Base-by-base conservation (phyloP, 1,140 invertebrate genomes). In the Bombyx mandarina region DNA sequence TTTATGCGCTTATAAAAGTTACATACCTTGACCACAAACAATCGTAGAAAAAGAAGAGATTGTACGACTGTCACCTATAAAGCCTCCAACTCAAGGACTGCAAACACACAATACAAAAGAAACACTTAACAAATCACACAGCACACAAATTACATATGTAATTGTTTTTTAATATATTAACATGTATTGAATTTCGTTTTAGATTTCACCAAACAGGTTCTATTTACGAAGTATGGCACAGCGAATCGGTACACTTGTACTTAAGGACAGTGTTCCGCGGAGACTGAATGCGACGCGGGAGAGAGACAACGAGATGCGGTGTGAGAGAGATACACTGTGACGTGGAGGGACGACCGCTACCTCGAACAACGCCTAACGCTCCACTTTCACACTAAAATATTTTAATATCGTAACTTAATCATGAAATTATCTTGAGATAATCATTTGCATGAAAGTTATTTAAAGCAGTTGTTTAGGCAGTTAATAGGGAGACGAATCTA, bases 71-170 rank as follows among this genome's bases (percentile, higher is more conserved):
- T 69, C 63, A 58, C 62, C 60, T 67, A 66, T 76, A 77, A 73
- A 86, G 81, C 83, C 83, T 86, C 81, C 81, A 68, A 79, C 62
- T 76, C 78, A 82, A 83, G 77, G 79, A 82, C 69, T 61, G 26
- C 26, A 63, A 65, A 72, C 65, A 62, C 67, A 82, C 71, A 69
- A 67, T 76, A 82, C 82, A 73, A 78, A 73, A 79, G 80, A 83
- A 79, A 84, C 83, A 77, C 57, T 82, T 80, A 35, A 76, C 71
- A 66, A 72, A 72, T 76, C 67, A 60, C 61, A 69, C 66, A 58
- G 66, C 60, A 67, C 60, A 44, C 49, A 58, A 50, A 56, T 52
- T 43, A 6, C 7, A 10, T 12, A 6, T 10, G 18, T 44, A 54
- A 54, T 43, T 44, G 42, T 43, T 54, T 54, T 47, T n/a, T 45